phyloP scores from a whole-genome alignment of 1,140 invertebrate species.

The Heliconius hewitsoni region DNA sequence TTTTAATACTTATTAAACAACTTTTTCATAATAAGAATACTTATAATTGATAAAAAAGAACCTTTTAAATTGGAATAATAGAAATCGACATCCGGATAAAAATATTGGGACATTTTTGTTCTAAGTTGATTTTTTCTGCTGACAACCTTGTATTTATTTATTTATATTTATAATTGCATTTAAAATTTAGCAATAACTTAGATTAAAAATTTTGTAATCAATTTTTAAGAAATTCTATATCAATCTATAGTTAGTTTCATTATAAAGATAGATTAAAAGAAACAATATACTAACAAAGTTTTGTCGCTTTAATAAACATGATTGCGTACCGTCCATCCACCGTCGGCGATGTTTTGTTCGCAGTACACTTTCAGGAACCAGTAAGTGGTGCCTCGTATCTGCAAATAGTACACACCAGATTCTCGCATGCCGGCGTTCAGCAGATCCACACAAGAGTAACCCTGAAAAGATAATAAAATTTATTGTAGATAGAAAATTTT shows the following conservation, averaged over 20 bases:
- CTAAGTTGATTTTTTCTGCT: not conserved
- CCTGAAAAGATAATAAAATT: conserved; percentile 81
- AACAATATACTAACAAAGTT: not conserved
- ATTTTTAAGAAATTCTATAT: not conserved
- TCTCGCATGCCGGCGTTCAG: conserved; percentile 91
- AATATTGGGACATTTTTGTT: not conserved
- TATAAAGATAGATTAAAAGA: not conserved
- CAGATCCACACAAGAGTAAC: conserved; percentile 92
- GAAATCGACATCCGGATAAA: not conserved
- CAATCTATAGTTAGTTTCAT: not conserved
- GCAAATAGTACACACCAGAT: conserved; percentile 93
- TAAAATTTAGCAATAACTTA: not conserved
- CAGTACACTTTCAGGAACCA: conserved; percentile 96
- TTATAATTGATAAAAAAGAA: not conserved
- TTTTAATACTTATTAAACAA: not conserved
- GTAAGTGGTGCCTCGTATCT: conserved; percentile 93
- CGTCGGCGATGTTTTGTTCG: conserved; percentile 93
- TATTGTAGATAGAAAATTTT: not conserved
- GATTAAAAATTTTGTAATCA: not conserved
- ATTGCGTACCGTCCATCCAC: conserved; percentile 94
- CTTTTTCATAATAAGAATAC: not conserved
- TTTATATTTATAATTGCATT: not conserved
- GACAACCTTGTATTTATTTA: conserved; percentile 7
- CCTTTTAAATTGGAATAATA: not conserved
- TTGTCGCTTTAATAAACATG: not conserved